Conservation (phyloP, 2,888 invertebrate species). For the Danaus chrysippus region DNA sequence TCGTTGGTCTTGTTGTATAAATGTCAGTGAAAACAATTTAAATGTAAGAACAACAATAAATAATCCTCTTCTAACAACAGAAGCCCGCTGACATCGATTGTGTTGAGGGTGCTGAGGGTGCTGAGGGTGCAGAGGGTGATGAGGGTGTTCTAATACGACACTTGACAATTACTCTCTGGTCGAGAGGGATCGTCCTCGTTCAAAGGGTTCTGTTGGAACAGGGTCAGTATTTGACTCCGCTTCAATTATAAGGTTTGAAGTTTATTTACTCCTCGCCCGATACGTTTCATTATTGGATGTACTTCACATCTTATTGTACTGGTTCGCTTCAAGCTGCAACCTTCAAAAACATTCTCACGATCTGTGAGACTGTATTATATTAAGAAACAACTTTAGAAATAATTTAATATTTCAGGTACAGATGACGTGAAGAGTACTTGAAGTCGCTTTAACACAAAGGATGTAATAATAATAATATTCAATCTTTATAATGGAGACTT, state of each 20-base stretch:
- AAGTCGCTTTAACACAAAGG: too few species aligned
- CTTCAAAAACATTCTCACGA: too few species aligned
- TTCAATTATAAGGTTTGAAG: slow-evolving; percentile 8
- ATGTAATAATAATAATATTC: too few species aligned
- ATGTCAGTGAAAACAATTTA: neutral
- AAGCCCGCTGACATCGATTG: neutral
- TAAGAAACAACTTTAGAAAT: too few species aligned
- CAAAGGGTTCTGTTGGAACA: slow-evolving; percentile 25
- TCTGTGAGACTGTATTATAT: too few species aligned
- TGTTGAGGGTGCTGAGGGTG: neutral
- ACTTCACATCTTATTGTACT: too few species aligned
- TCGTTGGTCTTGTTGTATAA: too few species aligned
- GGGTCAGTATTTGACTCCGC: slow-evolving; percentile 4
- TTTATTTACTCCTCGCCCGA: slow-evolving; percentile 12
- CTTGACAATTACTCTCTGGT: slow-evolving; percentile 20
- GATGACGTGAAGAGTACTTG: too few species aligned
- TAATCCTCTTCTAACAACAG: too few species aligned
- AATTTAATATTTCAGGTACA: too few species aligned
- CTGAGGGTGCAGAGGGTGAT: neutral
- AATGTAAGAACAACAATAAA: neutral
- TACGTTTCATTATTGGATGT: neutral
- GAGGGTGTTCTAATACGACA: slow-evolving; percentile 5
- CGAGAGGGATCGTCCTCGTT: slow-evolving; percentile 25
- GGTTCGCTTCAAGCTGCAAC: too few species aligned
- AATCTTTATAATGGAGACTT: too few species aligned